Base-by-base conservation (phyloP, 2,888 invertebrate species). In the Scelioninae gen. 2 region DNA sequence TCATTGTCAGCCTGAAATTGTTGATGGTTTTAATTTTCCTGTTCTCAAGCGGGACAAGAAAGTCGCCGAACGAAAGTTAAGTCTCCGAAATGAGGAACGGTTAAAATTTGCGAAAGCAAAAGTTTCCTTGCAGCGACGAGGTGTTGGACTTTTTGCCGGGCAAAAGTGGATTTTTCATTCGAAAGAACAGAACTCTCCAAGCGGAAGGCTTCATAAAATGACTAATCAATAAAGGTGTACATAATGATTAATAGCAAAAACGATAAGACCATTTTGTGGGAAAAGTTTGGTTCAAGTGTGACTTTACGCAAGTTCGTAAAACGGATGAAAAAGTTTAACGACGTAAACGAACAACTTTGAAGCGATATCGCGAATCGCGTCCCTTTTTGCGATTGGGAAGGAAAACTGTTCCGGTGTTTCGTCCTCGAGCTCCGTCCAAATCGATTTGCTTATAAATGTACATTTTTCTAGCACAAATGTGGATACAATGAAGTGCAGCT, bases 251-350 rank as follows among this genome's bases (percentile, higher is more conserved):
- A 67, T 63, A 53, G 57, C 52, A 65, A 73, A 73, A 61, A 63
- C 50, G 53, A 55, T 65, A 33, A 13, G 31, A 41, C 35, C 48
- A 63, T 63, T 63, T 55, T 50, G 60, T 22, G 53, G 45, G 25
- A 13, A 28, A 57, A 63, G 31, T 79, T 78, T 74, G 46, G 6
- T 7, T 37, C 9, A 46, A 22, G 63, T 45, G 45, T 53, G 53
- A 64, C 64, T 61, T 39, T 46, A 35, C 25, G 35, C 5, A 74
- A 80, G 79, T 83, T 83, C 80, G 78, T 78, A 78, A 83, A 81
- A 81, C 77, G 80, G 81, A 82, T 80, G 82, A 83, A 83, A 83
- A 83, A 83, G 82, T 83, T 82, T 81, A 82, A 83, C 83, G 80
- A 82, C 81, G 82, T 80, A 80, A 77, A 79, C 77, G 77, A 78